phyloP scores from a whole-genome alignment of 1,140 invertebrate genomes.

The Belonocnema kinseyi region DNA sequence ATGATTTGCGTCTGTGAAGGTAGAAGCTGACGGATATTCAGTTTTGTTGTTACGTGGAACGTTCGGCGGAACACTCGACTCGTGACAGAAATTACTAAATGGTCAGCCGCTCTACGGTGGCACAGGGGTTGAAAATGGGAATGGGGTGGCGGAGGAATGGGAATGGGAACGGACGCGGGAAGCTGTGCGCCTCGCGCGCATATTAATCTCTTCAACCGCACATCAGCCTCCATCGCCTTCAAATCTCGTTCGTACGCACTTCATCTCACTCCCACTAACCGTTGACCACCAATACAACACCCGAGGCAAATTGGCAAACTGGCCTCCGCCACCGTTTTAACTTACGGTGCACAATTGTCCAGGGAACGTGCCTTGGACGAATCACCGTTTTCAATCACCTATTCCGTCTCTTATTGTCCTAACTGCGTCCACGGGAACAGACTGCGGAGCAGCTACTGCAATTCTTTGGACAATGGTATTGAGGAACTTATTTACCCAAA shows the following conservation, averaged over 20 bases:
- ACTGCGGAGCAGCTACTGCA: background rate
- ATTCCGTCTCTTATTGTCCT: conserved; percentile 24
- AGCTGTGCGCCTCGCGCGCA: conserved; percentile 69
- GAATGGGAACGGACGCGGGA: conserved; percentile 40
- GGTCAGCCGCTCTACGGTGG: conserved; percentile 45
- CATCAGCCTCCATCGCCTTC: conserved; percentile 66
- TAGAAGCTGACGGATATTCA: conserved; percentile 35
- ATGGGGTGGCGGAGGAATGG: conserved; percentile 33
- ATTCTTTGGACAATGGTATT: background rate
- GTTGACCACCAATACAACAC: conserved; percentile 64
- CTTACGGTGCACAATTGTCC: conserved; percentile 42
- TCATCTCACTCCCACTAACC: conserved; percentile 65
- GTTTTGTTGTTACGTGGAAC: conserved; percentile 57
- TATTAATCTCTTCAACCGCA: conserved; percentile 74
- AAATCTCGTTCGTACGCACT: conserved; percentile 69
- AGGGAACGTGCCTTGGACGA: conserved; percentile 47
- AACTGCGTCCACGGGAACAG: conserved; percentile 17
- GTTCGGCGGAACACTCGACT: conserved; percentile 63
- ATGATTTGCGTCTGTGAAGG: background rate
- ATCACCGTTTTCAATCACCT: conserved; percentile 11
- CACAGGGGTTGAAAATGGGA: conserved; percentile 44
- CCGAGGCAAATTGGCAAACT: conserved; percentile 69
- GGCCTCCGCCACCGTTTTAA: conserved; percentile 43
- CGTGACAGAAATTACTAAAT: conserved; percentile 75
- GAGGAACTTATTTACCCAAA: no score